These are phyloP conservation scores for Machaerirhynchus nigripectus DNA, from an alignment of 2,113 vertebrate genomes.

Conservation along the genomic window DNA sequence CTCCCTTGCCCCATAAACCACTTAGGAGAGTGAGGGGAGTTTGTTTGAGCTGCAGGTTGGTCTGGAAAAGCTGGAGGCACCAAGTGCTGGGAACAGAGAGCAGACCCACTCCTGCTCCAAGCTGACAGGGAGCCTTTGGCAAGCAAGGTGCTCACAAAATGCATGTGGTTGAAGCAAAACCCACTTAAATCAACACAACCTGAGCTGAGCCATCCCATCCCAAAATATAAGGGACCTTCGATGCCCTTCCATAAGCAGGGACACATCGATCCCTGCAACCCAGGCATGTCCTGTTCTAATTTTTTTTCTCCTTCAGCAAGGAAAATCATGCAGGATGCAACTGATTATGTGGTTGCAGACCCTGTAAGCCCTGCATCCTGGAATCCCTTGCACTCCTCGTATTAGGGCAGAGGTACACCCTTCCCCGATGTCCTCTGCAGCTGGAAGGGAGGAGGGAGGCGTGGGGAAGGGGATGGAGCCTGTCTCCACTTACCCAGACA, in stretches of 20 bases:
- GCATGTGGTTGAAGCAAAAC: neutral
- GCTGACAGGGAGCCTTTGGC: neutral
- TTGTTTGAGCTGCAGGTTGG: neutral
- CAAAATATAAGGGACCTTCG: neutral
- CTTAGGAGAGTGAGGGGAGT: rapidly evolving
- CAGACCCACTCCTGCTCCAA: neutral
- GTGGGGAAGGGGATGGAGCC: neutral
- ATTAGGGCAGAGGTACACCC: neutral
- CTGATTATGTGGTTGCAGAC: neutral
- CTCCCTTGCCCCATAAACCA: rapidly evolving
- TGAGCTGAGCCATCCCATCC: neutral
- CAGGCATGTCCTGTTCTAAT: neutral
- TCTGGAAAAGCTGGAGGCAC: neutral
- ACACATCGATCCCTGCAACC: neutral
- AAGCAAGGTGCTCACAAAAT: neutral
- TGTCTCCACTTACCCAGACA: neutral
- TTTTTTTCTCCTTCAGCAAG: neutral
- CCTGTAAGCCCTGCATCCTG: neutral
- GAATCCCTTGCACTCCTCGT: neutral
- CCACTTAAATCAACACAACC: neutral
- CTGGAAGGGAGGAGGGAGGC: neutral
- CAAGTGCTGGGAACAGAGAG: neutral
- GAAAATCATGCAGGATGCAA: neutral
- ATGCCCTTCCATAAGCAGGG: neutral
- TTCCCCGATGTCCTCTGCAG: rapidly evolving